Evolutionary conservation across 2,888 invertebrate species (phyloP), one percentile per base, ranked within the genome.

Genomic region (Epinotia nisella): DNA sequence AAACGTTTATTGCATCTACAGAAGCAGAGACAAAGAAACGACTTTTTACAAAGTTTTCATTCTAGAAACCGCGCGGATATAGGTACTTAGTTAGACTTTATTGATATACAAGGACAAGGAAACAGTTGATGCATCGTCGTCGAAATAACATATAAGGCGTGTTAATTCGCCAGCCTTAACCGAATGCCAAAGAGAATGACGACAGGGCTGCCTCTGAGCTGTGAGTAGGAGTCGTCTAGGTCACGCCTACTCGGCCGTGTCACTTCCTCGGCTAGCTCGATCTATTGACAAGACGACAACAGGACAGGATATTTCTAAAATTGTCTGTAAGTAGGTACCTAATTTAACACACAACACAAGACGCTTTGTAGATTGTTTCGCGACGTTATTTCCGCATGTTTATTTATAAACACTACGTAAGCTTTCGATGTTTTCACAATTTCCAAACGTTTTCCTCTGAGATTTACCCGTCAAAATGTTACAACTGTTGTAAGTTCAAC

Each of bases 211-310:
- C 49, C n/a, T 51, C 73, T 51, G 45, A 55, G 66, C 53, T 24
- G 29, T 5, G 73, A 17, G 72, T 71, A 70, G 71, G 75, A 51
- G 74, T 41, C 78, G 75, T 79, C 76, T 77, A 85, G 81, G 79
- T 82, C 80, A 77, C 82, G 78, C 77, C 79, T 76, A 84, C 82
- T 85, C 82, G 75, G 79, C 79, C 81, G 78, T 74, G 75, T 75
- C 78, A 80, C 78, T 82, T 81, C 79, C 80, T 79, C 71, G 21
- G 35, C 55, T 41, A n/a, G n/a, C n/a, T n/a, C 55, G 39, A 55
- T 56, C 56, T 4, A 45, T 35, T 49, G 45, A 39, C 66, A 41
- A n/a, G 19, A 49, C 49, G 15, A 45, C 15, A 59, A 24, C 56
- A 5, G 24, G 7, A 24, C 56, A 5, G 24, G 7, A 19, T 24